A percentile compares a stretch with the other conserved stretches of the same genome.
Evolutionary conservation across 2,888 invertebrate genomes (phyloP).

Genomic region (Drosophila meridiana): DNA sequence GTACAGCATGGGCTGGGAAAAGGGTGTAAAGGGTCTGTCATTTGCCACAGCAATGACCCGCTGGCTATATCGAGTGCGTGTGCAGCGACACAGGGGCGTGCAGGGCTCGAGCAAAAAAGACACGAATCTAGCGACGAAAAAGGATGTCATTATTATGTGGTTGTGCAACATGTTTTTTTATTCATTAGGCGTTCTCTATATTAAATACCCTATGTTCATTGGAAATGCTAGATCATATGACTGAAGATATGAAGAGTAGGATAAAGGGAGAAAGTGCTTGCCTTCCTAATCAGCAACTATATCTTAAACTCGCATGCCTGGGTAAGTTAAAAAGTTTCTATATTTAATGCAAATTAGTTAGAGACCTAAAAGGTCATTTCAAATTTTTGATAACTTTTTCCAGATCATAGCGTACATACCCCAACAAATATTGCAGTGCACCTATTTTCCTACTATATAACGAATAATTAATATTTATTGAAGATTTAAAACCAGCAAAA

Average conservation of each 20-base stretch:
- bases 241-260: neutral
- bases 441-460: neutral
- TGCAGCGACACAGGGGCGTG: conserved; percentile 21
- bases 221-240: neutral
- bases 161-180: conserved; percentile 78
- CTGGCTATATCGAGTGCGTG: conserved; percentile 45
- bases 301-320: neutral
- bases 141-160: conserved; percentile 80
- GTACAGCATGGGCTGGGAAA: conserved; percentile 45
- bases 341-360: neutral
- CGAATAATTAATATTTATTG: neutral
- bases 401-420: no score
- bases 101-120: conserved; percentile 6
- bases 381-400: neutral
- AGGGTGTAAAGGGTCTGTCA: conserved; percentile 37
- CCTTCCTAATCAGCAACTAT: neutral
- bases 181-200: conserved; percentile 52
- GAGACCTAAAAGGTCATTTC: neutral
- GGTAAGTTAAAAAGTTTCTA: no score
- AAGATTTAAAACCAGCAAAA: neutral
- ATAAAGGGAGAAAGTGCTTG: neutral
- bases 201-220: conserved; percentile 1
- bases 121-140: conserved; percentile 57
- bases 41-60: conserved; percentile 58
- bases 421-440: no score